Conservation (phyloP, 2,888 invertebrate genomes). For the Cataglyphis altisquamis region DNA sequence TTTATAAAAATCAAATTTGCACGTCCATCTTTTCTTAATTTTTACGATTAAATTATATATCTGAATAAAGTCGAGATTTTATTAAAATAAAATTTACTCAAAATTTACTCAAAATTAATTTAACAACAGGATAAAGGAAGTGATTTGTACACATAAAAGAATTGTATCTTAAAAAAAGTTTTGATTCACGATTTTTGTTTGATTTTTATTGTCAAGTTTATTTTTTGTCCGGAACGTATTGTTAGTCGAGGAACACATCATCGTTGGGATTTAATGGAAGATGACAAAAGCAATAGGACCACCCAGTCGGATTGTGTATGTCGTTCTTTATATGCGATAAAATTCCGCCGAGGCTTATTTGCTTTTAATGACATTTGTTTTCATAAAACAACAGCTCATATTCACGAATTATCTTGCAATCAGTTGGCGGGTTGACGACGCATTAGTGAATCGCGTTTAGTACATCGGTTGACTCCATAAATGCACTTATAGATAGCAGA, state of each 20-base stretch:
- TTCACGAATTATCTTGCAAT: conserved; percentile 26
- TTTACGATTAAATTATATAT: not conserved
- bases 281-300: conserved; percentile 8
- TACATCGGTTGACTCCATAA: not conserved
- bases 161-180: not conserved
- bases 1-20: not conserved
- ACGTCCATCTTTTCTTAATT: not conserved
- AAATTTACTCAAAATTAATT: not conserved
- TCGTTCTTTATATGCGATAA: not conserved
- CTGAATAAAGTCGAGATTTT: not conserved
- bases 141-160: not conserved
- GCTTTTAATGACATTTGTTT: conserved; percentile 36
- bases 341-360: conserved; percentile 16
- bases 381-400: conserved; percentile 12
- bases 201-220: not conserved
- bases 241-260: not conserved
- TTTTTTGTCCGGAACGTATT: not conserved
- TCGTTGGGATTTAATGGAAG: not conserved
- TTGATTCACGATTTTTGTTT: not conserved
- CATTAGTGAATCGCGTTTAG: not conserved
- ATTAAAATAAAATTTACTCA: not conserved
- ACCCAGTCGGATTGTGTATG: not conserved
- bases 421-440: not conserved
- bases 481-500: conserved; percentile 1
- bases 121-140: not conserved